Evolutionary conservation across 53 echinoderm and acorn worm genomes (phyloP).

Genomic region (Hippasteria phrygiana): DNA sequence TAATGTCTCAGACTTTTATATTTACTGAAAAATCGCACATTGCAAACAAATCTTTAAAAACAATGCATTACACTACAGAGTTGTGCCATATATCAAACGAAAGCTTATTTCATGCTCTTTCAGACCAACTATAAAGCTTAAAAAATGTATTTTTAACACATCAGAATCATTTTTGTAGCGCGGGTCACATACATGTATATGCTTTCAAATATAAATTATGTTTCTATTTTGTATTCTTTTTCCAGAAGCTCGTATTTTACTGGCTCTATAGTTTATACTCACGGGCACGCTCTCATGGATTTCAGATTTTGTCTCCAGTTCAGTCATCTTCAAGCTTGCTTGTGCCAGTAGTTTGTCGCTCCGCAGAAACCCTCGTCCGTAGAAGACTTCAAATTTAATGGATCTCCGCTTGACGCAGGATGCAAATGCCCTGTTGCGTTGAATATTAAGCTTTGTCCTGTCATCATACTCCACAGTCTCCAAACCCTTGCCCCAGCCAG

Average conservation of each 20-base stretch:
- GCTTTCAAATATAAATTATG: neutral
- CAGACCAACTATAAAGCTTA: too few relatives aligned
- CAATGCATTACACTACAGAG: too few relatives aligned
- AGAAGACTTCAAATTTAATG: slow-evolving; percentile 86
- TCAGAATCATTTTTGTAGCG: too few relatives aligned
- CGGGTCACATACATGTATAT: too few relatives aligned
- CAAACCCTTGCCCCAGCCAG: slow-evolving; percentile 76
- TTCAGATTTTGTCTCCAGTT: slow-evolving; percentile 90
- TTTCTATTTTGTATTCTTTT: neutral
- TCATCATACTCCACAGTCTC: slow-evolving; percentile 74
- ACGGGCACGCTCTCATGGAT: slow-evolving; percentile 87
- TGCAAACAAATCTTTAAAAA: too few relatives aligned
- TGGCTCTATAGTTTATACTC: slow-evolving; percentile 28
- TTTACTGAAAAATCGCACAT: too few relatives aligned
- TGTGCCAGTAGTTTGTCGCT: slow-evolving; percentile 82
- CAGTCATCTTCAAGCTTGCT: slow-evolving; percentile 86
- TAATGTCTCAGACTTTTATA: too few relatives aligned
- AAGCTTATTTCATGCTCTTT: too few relatives aligned
- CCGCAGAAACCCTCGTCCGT: slow-evolving; percentile 83
- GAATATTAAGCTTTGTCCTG: slow-evolving; percentile 70
- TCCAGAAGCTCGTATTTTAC: neutral
- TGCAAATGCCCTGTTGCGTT: slow-evolving; percentile 77
- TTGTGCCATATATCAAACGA: too few relatives aligned
- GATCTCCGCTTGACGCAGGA: slow-evolving; percentile 85
- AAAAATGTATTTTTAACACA: too few relatives aligned